Evolutionary conservation across 2,113 vertebrate species (phyloP).

Genomic region (Menura novaehollandiae): DNA sequence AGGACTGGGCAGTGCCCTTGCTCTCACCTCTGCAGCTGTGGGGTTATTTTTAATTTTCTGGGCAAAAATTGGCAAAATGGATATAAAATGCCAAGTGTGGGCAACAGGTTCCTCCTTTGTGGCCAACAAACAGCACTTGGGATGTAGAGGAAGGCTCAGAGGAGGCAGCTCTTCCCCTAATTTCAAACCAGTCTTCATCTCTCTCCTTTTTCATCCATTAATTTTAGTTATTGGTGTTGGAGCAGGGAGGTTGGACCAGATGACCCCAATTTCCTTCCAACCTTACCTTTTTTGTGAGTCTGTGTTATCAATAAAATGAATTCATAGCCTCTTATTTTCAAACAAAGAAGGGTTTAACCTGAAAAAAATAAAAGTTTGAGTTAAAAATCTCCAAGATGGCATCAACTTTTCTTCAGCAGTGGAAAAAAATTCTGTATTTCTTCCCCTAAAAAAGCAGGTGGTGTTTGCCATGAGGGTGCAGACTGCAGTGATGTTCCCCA

Average conservation of each 20-base stretch:
- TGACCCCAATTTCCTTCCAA: neutral
- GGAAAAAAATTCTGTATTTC: neutral
- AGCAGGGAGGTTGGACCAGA: neutral
- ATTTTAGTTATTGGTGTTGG: neutral
- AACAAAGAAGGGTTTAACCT: neutral
- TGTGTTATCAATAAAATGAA: neutral
- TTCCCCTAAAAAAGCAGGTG: neutral
- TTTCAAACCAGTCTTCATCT: neutral
- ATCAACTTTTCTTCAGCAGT: neutral
- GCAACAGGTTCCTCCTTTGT: neutral
- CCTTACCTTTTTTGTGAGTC: neutral
- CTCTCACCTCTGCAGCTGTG: accelerated
- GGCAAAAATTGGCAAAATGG: neutral
- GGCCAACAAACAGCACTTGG: neutral
- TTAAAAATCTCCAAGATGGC: neutral
- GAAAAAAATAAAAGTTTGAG: neutral
- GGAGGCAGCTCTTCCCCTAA: neutral
- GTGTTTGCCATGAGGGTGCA: neutral
- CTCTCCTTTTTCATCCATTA: neutral
- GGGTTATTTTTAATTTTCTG: neutral
- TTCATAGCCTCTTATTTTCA: neutral
- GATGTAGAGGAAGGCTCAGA: neutral
- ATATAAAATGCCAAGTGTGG: neutral
- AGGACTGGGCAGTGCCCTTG: accelerated
- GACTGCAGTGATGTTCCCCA: neutral